phyloP scores from a whole-genome alignment of 2,888 invertebrate genomes.

The Leucania comma region DNA sequence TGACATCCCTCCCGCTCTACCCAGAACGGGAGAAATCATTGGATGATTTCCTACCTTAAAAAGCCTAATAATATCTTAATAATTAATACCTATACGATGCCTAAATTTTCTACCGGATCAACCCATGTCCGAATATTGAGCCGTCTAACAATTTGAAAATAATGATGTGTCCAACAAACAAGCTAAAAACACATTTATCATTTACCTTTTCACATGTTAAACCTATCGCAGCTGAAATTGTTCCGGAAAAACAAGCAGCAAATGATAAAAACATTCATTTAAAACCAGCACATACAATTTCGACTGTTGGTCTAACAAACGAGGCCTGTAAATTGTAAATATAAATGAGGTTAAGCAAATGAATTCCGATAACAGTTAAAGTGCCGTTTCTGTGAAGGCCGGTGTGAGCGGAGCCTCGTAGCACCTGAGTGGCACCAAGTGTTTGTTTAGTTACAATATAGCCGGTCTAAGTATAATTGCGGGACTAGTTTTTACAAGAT shows the following conservation, averaged over 20 bases:
- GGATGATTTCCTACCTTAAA: too few relatives aligned
- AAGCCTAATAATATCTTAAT: not conserved
- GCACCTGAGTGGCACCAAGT: constrained; percentile 9
- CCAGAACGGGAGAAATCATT: too few relatives aligned
- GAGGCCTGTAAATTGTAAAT: constrained; percentile 43
- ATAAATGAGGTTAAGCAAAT: constrained; percentile 38
- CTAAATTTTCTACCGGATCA: not conserved
- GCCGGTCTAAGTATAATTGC: constrained; percentile 5
- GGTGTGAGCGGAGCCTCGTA: not conserved
- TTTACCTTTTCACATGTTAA: constrained; percentile 21
- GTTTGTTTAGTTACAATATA: constrained; percentile 38
- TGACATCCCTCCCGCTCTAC: too few relatives aligned
- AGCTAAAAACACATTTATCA: constrained; percentile 23
- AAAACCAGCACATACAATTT: constrained; percentile 15
- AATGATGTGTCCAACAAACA: constrained; percentile 5
- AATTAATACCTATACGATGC: not conserved
- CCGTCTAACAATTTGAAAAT: constrained; percentile 1
- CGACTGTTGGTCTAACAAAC: constrained; percentile 39
- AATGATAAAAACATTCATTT: constrained; percentile 42
- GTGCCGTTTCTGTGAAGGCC: constrained; percentile 34
- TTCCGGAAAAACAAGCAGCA: not conserved
- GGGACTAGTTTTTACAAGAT: constrained; percentile 5
- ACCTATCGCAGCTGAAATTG: constrained; percentile 4
- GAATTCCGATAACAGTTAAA: constrained; percentile 52
- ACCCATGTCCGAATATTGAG: not conserved